phyloP scores from a whole-genome alignment of 2,113 vertebrate species.

The Copsychus sechellarum region DNA sequence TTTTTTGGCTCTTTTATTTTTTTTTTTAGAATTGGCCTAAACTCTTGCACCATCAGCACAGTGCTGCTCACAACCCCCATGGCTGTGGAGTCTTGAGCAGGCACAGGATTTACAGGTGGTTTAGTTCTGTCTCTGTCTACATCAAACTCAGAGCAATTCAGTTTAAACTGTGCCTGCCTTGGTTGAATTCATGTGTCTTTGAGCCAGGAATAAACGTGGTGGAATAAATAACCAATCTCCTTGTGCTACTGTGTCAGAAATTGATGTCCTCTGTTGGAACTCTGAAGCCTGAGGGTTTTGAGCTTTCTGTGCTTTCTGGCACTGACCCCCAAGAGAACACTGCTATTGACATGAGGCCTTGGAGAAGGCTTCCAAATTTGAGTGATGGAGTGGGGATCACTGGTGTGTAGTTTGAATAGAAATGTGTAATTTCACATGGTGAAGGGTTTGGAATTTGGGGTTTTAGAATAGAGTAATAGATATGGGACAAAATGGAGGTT shows the following conservation, averaged over 20 bases:
- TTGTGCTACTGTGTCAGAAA: neutral
- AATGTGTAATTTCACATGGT: too few relatives aligned
- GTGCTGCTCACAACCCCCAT: neutral
- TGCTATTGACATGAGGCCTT: too few relatives aligned
- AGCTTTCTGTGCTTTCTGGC: too few relatives aligned
- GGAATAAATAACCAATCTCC: neutral
- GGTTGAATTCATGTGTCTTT: rapidly evolving
- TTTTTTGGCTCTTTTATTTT: neutral
- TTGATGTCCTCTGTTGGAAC: too few relatives aligned
- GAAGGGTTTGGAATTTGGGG: too few relatives aligned
- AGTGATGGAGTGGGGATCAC: too few relatives aligned
- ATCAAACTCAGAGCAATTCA: neutral
- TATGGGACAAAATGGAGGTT: too few relatives aligned
- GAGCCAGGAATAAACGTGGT: neutral
- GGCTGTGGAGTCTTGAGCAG: neutral
- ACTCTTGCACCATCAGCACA: neutral
- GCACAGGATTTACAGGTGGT: neutral
- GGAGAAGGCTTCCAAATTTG: too few relatives aligned
- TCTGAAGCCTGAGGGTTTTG: too few relatives aligned
- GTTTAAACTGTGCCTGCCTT: neutral
- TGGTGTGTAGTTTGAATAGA: too few relatives aligned
- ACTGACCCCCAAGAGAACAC: too few relatives aligned
- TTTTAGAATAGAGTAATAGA: too few relatives aligned
- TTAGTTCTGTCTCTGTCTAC: neutral
- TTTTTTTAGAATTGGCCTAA: neutral